Evolutionary conservation across 2,888 invertebrate genomes (phyloP).

Genomic region (Drosophila kokeensis): DNA sequence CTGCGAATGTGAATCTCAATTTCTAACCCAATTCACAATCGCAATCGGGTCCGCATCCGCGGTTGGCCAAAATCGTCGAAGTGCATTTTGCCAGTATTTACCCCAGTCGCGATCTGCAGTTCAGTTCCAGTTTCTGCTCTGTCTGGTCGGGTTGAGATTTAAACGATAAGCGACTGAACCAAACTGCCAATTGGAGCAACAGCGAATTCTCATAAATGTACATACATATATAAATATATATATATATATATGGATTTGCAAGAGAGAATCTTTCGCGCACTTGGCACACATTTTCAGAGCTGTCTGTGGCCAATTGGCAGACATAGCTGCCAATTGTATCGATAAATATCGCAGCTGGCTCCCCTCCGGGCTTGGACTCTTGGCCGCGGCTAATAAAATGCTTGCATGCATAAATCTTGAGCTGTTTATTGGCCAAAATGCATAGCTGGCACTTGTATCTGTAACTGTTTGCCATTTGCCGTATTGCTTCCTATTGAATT

Average conservation of each 20-base stretch:
- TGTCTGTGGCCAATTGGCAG: conserved; percentile 58
- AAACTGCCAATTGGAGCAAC: conserved; percentile 46
- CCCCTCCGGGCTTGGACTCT: conserved; percentile 31
- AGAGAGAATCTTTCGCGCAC: conserved; percentile 41
- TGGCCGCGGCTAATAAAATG: conserved; percentile 51
- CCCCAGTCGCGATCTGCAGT: conserved; percentile 24
- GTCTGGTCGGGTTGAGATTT: conserved; percentile 38
- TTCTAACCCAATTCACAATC: conserved; percentile 10
- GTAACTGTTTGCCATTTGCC: conserved; percentile 34
- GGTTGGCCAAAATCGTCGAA: conserved; percentile 44
- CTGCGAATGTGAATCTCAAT: conserved; percentile 2
- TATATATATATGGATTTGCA: not conserved
- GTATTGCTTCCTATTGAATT: conserved; percentile 37
- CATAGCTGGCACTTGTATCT: conserved; percentile 35
- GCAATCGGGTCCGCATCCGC: conserved; percentile 33
- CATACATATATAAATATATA: not conserved
- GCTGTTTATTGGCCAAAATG: conserved; percentile 51
- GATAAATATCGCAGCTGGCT: conserved; percentile 61
- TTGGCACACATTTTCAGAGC: conserved; percentile 56
- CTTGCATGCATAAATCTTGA: conserved; percentile 64
- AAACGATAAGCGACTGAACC: conserved; percentile 52
- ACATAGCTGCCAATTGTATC: conserved; percentile 58
- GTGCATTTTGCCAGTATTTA: conserved; percentile 23
- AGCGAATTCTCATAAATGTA: conserved; percentile 7
- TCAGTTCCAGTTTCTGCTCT: not conserved